Evolutionary conservation across 2,888 invertebrate genomes (phyloP), one percentile per base, ranked within the genome.

Genomic region (Euphydryas editha): DNA sequence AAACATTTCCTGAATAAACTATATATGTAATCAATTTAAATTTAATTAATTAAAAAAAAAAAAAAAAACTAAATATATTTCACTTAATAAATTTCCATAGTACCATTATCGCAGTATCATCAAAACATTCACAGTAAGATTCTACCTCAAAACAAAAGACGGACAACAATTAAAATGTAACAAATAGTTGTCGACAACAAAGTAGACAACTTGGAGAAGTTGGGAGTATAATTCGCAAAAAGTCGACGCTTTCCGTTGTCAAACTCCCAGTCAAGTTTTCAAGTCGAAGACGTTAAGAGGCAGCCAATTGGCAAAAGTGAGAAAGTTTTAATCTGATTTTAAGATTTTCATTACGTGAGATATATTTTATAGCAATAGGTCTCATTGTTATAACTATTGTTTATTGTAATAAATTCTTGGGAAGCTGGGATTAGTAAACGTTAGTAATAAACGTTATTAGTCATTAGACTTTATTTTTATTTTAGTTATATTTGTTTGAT

Each of bases 121-220:
- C 2, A 44, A 44, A n/a, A 6, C 5, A 4, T 44, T 44, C 42
- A n/a, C 42, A n/a, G 15, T n/a, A n/a, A 44, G 42, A n/a, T n/a
- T 44, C 39, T 11, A 11, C 42, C 42, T 13, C 39, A 10, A 44
- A 44, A 44, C 42, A n/a, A 24, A 21, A 51, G 7, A 51, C 21
- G 21, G 24, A 21, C 20, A 24, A 51, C 49, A 51, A 51, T 51
- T 51, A 51, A n/a, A 51, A 24, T 21, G 24, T 5, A 51, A 51
- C 24, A n/a, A 51, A 51, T 51, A 24, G 49, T 15, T 51, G 11
- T 15, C 49, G 24, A 49, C 49, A n/a, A 39, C 47, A 51, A 57
- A 44, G 57, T 36, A 57, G 57, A 60, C 57, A 49, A 61, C 61
- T 66, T 44, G 61, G 57, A 66, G 30, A 61, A 66, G 61, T 61